phyloP scores from a whole-genome alignment of 2,888 invertebrate species.

The Sycophila texana region DNA sequence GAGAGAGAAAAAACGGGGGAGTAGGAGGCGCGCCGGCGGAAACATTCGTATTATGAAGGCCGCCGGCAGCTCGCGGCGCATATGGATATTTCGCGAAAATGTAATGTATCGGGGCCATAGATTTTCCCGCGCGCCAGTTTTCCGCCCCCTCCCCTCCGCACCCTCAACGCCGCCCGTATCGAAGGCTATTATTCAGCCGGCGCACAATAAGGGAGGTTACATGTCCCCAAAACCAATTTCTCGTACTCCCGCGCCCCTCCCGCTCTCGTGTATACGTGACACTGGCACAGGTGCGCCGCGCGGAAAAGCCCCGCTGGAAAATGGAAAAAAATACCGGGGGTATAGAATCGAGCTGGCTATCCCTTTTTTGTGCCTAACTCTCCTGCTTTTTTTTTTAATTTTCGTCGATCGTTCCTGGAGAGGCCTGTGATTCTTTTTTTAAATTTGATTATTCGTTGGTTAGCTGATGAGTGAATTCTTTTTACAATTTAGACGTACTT shows the following conservation, averaged over 20 bases:
- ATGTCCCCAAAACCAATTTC: conserved; percentile 57
- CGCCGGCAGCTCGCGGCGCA: conserved; percentile 20
- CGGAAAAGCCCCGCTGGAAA: conserved; percentile 23
- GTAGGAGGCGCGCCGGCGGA: neutral
- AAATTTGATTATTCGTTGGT: neutral
- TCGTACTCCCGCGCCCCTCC: conserved; percentile 30
- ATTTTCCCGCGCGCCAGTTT: conserved; percentile 34
- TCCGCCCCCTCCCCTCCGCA: neutral
- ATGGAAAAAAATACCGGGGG: neutral
- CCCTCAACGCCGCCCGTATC: conserved; percentile 39
- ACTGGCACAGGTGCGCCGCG: conserved; percentile 43
- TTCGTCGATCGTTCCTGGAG: neutral
- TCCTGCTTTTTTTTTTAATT: conserved; percentile 31
- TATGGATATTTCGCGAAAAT: conserved; percentile 55
- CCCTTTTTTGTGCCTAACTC: too few relatives aligned
- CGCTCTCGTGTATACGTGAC: conserved; percentile 20
- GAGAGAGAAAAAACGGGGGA: neutral
- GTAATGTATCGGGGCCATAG: conserved; percentile 55
- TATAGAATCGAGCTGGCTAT: neutral
- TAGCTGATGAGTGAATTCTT: too few relatives aligned
- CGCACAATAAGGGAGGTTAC: conserved; percentile 57
- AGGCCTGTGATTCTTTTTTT: neutral
- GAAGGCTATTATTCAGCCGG: conserved; percentile 58
- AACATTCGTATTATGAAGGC: conserved; percentile 53
- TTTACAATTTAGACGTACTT: too few relatives aligned